A percentile compares a stretch with the other conserved stretches of the same genome.
phyloP scores from a whole-genome alignment of 2,113 vertebrate species.

The Mixornis gularis region DNA sequence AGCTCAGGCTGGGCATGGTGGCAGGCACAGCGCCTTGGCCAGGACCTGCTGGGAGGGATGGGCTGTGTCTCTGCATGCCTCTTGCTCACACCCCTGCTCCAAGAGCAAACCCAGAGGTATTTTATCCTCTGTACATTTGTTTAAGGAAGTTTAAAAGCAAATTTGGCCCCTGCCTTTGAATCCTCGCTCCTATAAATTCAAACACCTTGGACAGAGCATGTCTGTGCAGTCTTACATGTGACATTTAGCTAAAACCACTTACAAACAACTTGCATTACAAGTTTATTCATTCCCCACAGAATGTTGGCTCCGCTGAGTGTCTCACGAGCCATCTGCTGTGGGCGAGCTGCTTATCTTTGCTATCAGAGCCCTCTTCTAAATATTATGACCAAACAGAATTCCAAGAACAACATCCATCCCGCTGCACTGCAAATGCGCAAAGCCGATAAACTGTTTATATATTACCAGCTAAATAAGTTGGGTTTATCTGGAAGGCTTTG shows the following conservation, averaged over 20 bases:
- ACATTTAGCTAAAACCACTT: conserved; percentile 68
- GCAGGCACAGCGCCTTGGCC: not conserved
- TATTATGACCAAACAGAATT: conserved; percentile 76
- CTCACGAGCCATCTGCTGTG: conserved; percentile 69
- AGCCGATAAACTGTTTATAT: conserved; percentile 75
- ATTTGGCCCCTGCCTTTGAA: conserved; percentile 76
- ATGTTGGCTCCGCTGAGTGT: conserved; percentile 59
- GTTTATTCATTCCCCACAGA: conserved; percentile 67
- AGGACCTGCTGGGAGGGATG: not conserved
- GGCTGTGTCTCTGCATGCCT: not conserved
- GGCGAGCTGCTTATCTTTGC: conserved; percentile 70
- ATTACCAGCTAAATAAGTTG: conserved; percentile 66
- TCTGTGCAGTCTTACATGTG: conserved; percentile 69
- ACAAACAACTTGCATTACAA: conserved; percentile 61
- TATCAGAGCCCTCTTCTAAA: conserved; percentile 79
- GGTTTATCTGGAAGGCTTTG: conserved; percentile 68
- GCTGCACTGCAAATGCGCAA: conserved; percentile 73
- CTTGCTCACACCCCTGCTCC: not conserved
- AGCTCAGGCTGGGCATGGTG: not conserved
- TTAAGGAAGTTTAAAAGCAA: conserved; percentile 76
- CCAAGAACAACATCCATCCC: conserved; percentile 70
- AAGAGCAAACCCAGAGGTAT: conserved; percentile 46
- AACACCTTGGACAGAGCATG: conserved; percentile 66
- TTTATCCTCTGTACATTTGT: conserved; percentile 44
- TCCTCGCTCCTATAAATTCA: conserved; percentile 62